phyloP scores from a whole-genome alignment of 2,113 vertebrate species.

The Mystacornis crossleyi region DNA sequence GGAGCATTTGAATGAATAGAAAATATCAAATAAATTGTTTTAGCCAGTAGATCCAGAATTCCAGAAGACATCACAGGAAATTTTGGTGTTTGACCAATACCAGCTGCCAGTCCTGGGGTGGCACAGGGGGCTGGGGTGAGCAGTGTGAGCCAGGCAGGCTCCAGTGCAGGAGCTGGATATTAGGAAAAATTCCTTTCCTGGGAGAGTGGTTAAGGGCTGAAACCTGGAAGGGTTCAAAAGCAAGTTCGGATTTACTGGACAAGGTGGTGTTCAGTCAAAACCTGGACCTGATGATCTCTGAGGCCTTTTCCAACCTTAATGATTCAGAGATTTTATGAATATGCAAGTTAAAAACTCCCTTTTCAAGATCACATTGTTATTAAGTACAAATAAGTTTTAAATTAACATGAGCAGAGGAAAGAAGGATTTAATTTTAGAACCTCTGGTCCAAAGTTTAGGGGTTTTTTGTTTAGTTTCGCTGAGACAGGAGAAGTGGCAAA shows the following conservation, averaged over 20 bases:
- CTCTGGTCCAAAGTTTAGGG: not conserved
- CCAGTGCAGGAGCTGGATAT: not conserved
- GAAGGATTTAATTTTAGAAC: not conserved
- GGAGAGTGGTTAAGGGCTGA: not conserved
- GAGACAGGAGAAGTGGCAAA: not conserved
- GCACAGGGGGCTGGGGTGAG: not conserved
- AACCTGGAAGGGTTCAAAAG: not conserved
- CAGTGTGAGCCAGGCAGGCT: not conserved
- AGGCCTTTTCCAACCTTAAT: not conserved
- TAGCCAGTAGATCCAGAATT: not conserved
- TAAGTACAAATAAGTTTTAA: not conserved
- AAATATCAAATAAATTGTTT: not conserved
- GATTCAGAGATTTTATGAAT: not conserved
- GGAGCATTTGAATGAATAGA: not conserved
- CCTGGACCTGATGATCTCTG: not conserved
- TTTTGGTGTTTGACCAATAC: not conserved
- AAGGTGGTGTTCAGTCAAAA: not conserved
- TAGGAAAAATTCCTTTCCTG: not conserved
- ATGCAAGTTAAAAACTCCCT: not conserved
- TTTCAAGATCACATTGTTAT: not conserved
- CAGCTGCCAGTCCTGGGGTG: not conserved
- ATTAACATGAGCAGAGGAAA: not conserved
- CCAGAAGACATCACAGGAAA: not conserved
- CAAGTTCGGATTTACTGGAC: rapidly evolving
- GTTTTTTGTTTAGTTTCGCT: not conserved